Evolutionary conservation across 2,797 vertebrate genomes (phyloP), one percentile per base, ranked within the genome.

Genomic region (Sebastes alutus): DNA sequence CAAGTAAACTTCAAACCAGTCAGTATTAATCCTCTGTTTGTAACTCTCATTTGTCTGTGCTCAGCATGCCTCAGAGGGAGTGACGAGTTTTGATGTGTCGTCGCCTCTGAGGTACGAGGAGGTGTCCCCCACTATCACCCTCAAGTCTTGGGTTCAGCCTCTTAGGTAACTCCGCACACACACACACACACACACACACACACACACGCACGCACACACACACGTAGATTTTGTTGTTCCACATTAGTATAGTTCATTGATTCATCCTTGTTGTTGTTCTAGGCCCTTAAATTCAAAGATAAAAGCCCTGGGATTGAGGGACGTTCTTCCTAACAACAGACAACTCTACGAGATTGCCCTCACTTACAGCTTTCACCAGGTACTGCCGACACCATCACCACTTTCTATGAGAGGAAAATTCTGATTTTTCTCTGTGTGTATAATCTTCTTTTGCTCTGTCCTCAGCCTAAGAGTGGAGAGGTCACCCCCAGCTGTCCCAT

Each of bases 141-240:
- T 99, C 74, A 99, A 99, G 95, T 98, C 96, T 75, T 99, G 99
- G 99, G 97, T 99, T 82, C 99, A 99, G 90, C 98, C 99, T 0
- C 95, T 99, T 82, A 97, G 99, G 99, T 99, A 96, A 77, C 25
- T 8, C 1, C 6, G 1, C 16, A 20, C 9, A 32, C 54, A 22
- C 33, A 11, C 25, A 42, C 33, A 58, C 27, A 7, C 20, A 32
- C 2, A 5, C 38, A 38, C 52, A 52, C 5, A 42, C 32, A 11
- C 16, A 12, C 3, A 12, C 9, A 20, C 60, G n/a, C 46, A 46
- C 38, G 2, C 18, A 23, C 9, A 12, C 9, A n/a, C 61, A 54
- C 52, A 49, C 20, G 2, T 35, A n/a, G 2, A 35, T 25, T 76
- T 32, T 64, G 14, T 42, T 79, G 29, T 68, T 56, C 7, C 7